Percentiles rank a stretch among this genome's conserved stretches.
These are phyloP conservation scores for Patella depressa DNA, from an alignment of 2,888 invertebrate genomes.

Conservation along the genomic window DNA sequence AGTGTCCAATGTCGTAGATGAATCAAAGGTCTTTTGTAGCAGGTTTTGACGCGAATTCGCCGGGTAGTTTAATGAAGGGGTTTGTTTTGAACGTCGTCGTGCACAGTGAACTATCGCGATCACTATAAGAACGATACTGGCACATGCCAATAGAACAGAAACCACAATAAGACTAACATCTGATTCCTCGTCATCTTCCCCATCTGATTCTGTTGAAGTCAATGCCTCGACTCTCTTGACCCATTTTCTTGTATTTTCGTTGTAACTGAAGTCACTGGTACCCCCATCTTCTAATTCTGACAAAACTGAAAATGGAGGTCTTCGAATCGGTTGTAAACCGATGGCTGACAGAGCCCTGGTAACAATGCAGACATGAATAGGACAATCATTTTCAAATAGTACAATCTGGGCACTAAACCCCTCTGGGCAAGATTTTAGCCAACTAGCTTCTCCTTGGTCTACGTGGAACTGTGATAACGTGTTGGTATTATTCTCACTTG, in stretches of 20 bases:
- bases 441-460: conserved; percentile 16
- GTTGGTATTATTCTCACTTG: no score
- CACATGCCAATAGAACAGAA: no score
- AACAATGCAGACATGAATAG: conserved; percentile 55
- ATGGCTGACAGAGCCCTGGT: conserved; percentile 47
- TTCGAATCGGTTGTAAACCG: conserved; percentile 47
- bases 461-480: conserved; percentile 30
- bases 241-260: background rate
- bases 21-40: no score
- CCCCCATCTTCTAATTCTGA: background rate
- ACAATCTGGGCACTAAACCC: conserved; percentile 58
- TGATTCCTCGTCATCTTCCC: no score
- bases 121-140: no score
- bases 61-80: no score
- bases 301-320: conserved; percentile 51
- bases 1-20: no score
- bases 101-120: no score
- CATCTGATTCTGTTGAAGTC: no score
- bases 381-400: conserved; percentile 50
- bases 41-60: no score
- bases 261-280: background rate
- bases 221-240: background rate
- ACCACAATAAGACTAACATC: no score
- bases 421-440: background rate
- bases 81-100: no score